These are phyloP conservation scores for Meloidogyne exigua DNA, from an alignment of 1,140 invertebrate genomes.

Conservation along the genomic window DNA sequence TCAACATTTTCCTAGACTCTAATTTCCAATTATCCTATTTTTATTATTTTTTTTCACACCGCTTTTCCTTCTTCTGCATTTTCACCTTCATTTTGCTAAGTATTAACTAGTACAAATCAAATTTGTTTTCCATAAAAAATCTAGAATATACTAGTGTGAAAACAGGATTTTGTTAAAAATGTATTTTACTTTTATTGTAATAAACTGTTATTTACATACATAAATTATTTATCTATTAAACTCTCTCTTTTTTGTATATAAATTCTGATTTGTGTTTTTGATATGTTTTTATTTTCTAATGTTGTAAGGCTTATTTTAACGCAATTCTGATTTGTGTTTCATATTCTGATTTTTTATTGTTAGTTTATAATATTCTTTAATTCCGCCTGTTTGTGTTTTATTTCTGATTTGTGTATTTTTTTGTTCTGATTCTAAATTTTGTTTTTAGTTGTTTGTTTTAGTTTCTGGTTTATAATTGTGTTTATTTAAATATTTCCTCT, in stretches of 20 bases:
- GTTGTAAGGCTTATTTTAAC: no score
- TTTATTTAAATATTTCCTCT: no score
- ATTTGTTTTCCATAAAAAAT: background rate
- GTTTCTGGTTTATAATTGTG: no score
- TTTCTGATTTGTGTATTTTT: no score
- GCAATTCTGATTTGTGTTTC: no score
- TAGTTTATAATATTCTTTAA: no score
- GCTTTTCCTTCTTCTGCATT: background rate
- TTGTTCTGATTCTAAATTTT: no score
- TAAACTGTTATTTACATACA: background rate
- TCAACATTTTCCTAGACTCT: background rate
- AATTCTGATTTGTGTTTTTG: no score
- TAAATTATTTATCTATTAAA: background rate
- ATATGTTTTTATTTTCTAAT: no score
- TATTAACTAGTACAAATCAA: slow-evolving; percentile 1
- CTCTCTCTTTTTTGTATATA: background rate
- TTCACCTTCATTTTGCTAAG: background rate
- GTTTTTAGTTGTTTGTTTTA: no score
- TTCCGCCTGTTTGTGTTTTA: no score
- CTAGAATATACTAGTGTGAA: background rate
- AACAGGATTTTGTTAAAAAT: background rate
- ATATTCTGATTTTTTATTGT: no score
- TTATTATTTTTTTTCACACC: background rate
- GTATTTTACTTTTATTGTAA: background rate
- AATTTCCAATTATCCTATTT: background rate